Percentiles rank a stretch among this genome's conserved stretches.
Conservation (phyloP, 1,140 invertebrate genomes). For the Brachionus koreanus region DNA sequence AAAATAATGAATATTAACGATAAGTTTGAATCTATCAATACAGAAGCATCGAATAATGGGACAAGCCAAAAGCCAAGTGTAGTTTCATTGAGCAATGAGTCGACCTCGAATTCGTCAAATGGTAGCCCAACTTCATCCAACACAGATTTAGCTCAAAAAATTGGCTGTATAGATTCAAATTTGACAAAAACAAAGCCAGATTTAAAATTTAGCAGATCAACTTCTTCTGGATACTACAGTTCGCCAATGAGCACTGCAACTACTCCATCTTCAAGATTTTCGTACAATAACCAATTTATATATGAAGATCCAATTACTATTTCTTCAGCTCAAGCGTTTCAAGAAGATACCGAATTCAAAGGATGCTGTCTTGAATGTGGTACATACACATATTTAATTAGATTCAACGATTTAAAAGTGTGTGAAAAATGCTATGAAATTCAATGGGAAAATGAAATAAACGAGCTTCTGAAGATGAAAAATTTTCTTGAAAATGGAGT, state of each 20-base stretch:
- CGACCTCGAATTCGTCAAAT: background rate
- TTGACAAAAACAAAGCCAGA: background rate
- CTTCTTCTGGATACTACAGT: background rate
- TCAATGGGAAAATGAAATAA: slow-evolving; percentile 41
- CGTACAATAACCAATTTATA: background rate
- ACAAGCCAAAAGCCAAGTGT: background rate
- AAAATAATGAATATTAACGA: slow-evolving; percentile 23
- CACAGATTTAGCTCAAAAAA: background rate
- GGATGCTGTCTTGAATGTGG: slow-evolving; percentile 41
- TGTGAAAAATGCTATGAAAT: slow-evolving; percentile 31
- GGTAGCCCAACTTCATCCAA: background rate
- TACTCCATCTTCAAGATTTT: background rate
- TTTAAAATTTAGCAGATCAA: background rate
- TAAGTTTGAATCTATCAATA: slow-evolving; percentile 18
- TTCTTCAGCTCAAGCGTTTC: background rate
- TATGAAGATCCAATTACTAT: background rate
- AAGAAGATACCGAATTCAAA: slow-evolving; percentile 8
- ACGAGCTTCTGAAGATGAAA: slow-evolving; percentile 43
- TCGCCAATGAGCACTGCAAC: background rate
- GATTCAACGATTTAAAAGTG: slow-evolving; percentile 1
- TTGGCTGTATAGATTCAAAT: background rate
- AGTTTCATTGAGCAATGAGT: background rate
- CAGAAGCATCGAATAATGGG: background rate
- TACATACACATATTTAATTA: slow-evolving; percentile 14
- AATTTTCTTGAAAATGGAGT: slow-evolving; percentile 29